Conservation (phyloP, 2,888 invertebrate species). For the Eulithis testata region DNA sequence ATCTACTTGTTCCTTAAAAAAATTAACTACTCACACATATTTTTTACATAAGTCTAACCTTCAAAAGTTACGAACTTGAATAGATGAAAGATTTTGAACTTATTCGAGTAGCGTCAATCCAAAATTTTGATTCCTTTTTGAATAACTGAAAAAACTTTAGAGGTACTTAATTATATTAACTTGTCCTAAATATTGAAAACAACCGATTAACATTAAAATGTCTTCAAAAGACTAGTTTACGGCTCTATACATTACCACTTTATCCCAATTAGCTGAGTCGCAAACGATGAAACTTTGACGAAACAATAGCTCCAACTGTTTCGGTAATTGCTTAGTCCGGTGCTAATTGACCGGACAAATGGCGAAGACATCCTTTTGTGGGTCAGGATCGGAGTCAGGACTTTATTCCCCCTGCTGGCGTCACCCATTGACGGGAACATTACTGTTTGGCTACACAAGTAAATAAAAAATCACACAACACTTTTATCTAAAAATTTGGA, state of each 20-base stretch:
- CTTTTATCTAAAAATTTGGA: too few relatives aligned
- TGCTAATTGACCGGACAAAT: conserved; percentile 44
- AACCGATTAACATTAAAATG: conserved; percentile 20
- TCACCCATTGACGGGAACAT: too few relatives aligned
- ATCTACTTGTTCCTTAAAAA: too few relatives aligned
- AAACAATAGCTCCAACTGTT: conserved; percentile 37
- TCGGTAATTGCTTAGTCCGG: conserved; percentile 34
- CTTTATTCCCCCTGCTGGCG: neutral
- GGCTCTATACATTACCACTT: conserved; percentile 37
- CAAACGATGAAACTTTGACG: conserved; percentile 42
- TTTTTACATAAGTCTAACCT: too few relatives aligned
- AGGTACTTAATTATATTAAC: neutral
- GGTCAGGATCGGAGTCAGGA: conserved; percentile 25
- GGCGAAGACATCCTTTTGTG: conserved; percentile 33
- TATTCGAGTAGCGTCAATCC: too few relatives aligned
- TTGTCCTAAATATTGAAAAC: neutral
- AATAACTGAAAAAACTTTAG: neutral
- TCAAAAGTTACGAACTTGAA: too few relatives aligned
- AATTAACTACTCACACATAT: too few relatives aligned
- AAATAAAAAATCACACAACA: too few relatives aligned
- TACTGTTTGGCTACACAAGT: too few relatives aligned
- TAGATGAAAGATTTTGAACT: too few relatives aligned
- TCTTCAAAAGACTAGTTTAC: conserved; percentile 27
- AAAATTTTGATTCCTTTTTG: neutral
- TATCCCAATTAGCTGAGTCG: conserved; percentile 36